phyloP scores from a whole-genome alignment of 1,140 invertebrate genomes.

The Copidosoma floridanum region DNA sequence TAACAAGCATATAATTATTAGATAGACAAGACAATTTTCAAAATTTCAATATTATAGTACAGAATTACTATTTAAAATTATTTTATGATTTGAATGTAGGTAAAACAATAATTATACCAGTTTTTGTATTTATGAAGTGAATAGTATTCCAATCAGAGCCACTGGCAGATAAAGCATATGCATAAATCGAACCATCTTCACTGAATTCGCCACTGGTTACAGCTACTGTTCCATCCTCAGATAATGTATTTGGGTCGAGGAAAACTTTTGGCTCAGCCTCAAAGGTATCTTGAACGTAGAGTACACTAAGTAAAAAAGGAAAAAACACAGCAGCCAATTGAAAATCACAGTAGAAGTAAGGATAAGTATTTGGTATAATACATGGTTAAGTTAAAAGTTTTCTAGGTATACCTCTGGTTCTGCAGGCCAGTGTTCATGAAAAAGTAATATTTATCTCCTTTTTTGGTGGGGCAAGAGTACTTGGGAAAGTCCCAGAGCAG shows the following conservation, averaged over 20 bases:
- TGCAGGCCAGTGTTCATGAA: conserved; percentile 94
- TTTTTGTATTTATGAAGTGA: conserved; percentile 75
- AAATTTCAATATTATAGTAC: neutral
- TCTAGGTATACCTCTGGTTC: conserved; percentile 85
- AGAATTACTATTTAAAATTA: conserved; percentile 13
- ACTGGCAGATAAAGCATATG: conserved; percentile 87
- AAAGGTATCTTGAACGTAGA: conserved; percentile 86
- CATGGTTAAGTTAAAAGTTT: too few relatives aligned
- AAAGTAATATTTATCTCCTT: conserved; percentile 88
- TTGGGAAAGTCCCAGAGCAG: conserved; percentile 96
- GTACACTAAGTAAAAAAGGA: conserved; percentile 67
- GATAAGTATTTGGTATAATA: too few relatives aligned
- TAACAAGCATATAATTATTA: neutral
- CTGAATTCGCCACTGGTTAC: conserved; percentile 80
- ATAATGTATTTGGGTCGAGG: conserved; percentile 91
- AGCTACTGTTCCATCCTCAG: conserved; percentile 90
- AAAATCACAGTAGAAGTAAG: too few relatives aligned
- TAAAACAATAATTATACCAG: conserved; percentile 61
- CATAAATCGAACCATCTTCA: conserved; percentile 85
- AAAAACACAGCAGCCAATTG: too few relatives aligned
- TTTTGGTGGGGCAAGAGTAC: conserved; percentile 81
- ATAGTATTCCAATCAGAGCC: conserved; percentile 96
- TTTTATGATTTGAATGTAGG: too few relatives aligned
- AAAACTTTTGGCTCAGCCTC: conserved; percentile 83
- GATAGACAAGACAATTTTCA: neutral